Percentiles rank a stretch among this genome's conserved stretches.
Evolutionary conservation across 2,113 vertebrate species (phyloP).

Genomic region (Plecotus auritus): DNA sequence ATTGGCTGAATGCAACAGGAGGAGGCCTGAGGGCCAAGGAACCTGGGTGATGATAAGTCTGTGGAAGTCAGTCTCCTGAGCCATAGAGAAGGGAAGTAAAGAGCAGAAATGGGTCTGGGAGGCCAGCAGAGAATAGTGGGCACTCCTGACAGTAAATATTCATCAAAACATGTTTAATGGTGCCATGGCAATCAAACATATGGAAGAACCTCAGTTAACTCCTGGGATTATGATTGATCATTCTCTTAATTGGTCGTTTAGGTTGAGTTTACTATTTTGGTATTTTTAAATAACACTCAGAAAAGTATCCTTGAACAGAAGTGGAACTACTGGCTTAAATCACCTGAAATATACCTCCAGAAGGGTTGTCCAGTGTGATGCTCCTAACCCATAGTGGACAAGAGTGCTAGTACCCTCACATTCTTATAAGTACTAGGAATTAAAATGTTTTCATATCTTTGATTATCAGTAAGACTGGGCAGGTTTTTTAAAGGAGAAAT

Average conservation of each 20-base stretch:
- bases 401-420: background rate
- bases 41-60: background rate
- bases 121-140: background rate
- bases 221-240: background rate
- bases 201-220: background rate
- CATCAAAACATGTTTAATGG: background rate
- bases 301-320: background rate
- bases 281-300: background rate
- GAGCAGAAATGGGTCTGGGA: background rate
- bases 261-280: background rate
- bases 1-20: background rate
- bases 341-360: background rate
- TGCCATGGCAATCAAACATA: background rate
- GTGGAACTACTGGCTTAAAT: background rate
- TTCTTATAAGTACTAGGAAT: background rate
- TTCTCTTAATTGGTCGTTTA: background rate
- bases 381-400: background rate
- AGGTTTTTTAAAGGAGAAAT: background rate
- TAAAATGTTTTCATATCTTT: background rate
- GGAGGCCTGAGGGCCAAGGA: background rate
- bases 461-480: background rate
- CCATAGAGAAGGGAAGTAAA: background rate
- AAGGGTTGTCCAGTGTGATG: background rate
- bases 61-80: background rate
- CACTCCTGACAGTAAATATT: background rate